These are phyloP conservation scores for Phycodurus eques DNA, from an alignment of 2,113 vertebrate species.

Conservation along the genomic window DNA sequence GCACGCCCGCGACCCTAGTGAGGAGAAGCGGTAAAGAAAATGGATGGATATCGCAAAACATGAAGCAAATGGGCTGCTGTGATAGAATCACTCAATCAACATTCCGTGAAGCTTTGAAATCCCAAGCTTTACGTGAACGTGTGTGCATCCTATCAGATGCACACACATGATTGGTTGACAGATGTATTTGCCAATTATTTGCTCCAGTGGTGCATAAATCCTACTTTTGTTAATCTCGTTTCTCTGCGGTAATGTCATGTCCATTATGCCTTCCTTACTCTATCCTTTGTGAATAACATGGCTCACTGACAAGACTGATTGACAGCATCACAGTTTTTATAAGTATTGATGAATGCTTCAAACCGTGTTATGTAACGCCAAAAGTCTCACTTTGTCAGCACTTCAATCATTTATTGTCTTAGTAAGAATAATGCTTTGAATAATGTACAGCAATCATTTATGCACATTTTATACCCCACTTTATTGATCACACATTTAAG, in stretches of 20 bases:
- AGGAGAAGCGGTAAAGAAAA: too few relatives aligned
- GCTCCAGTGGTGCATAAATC: slow-evolving; percentile 40
- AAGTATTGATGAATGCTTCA: background rate
- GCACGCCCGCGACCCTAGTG: too few relatives aligned
- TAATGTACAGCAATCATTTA: background rate
- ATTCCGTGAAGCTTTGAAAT: background rate
- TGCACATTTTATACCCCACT: background rate
- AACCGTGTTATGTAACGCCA: background rate
- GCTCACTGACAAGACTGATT: background rate
- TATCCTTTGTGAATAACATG: background rate
- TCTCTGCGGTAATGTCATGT: slow-evolving; percentile 7
- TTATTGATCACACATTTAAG: background rate
- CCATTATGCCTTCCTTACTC: slow-evolving; percentile 2
- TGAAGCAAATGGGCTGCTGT: background rate
- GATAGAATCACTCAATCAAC: slow-evolving; percentile 20
- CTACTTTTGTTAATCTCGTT: slow-evolving; percentile 2
- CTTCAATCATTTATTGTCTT: background rate
- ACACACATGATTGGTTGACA: slow-evolving; percentile 12
- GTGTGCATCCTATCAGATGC: slow-evolving; percentile 8
- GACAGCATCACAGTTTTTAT: slow-evolving; percentile 4
- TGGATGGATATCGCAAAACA: background rate
- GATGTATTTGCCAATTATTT: slow-evolving; percentile 34
- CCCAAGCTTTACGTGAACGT: slow-evolving; percentile 2
- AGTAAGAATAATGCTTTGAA: too few relatives aligned
- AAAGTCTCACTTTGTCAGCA: background rate